Conservation (phyloP, 2,113 vertebrate genomes). For the Corapipo altera region DNA sequence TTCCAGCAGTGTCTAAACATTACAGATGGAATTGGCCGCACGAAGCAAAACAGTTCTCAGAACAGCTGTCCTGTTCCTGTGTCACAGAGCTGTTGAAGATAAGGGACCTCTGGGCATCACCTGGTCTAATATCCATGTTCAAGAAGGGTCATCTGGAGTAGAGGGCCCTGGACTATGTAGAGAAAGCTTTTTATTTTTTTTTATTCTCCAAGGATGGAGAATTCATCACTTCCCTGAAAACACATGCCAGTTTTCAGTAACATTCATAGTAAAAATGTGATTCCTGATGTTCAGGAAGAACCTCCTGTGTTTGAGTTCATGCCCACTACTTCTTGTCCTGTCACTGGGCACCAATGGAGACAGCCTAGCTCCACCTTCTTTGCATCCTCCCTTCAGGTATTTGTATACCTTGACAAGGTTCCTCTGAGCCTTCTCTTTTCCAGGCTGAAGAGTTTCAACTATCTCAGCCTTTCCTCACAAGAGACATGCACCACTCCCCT, state of each 20-base stretch:
- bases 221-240: neutral
- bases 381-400: neutral
- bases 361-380: neutral
- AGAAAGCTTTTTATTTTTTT: neutral
- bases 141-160: neutral
- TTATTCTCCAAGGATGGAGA: neutral
- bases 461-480: neutral
- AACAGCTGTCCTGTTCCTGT: neutral
- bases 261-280: neutral
- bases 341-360: neutral
- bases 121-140: rapidly evolving
- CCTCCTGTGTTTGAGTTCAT: neutral
- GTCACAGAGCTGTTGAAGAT: neutral
- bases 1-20: neutral
- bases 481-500: neutral
- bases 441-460: neutral
- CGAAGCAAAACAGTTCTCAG: neutral
- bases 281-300: neutral
- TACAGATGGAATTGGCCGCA: neutral
- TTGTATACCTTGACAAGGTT: neutral
- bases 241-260: neutral
- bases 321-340: neutral
- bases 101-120: neutral
- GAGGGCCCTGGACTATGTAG: neutral
- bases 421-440: neutral